Percentiles rank a stretch among this genome's conserved stretches.
phyloP scores from a whole-genome alignment of 2,888 invertebrate species.

The Watsonalla binaria region DNA sequence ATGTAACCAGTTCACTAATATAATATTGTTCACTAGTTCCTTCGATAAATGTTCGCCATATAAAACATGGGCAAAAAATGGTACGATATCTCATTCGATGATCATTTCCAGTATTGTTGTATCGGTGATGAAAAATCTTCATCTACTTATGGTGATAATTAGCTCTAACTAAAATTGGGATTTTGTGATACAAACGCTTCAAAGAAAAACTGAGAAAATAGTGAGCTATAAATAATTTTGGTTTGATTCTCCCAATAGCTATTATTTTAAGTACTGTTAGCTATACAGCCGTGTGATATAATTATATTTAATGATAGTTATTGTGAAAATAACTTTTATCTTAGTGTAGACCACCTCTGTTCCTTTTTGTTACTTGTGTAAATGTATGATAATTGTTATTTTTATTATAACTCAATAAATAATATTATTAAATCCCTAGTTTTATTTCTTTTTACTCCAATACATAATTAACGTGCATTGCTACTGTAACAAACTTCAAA shows the following conservation, averaged over 20 bases:
- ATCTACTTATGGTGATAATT: too few relatives aligned
- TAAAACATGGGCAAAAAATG: too few relatives aligned
- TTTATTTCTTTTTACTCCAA: neutral
- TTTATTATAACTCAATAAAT: neutral
- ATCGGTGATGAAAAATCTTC: too few relatives aligned
- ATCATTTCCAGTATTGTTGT: too few relatives aligned
- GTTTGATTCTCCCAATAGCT: neutral
- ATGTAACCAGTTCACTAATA: too few relatives aligned
- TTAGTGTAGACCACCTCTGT: conserved; percentile 2
- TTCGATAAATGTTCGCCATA: too few relatives aligned
- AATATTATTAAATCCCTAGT: neutral
- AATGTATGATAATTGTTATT: neutral
- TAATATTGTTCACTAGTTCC: too few relatives aligned
- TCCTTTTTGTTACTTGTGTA: conserved; percentile 15
- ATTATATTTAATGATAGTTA: conserved; percentile 24
- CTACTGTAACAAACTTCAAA: too few relatives aligned
- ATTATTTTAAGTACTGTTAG: neutral
- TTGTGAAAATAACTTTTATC: conserved; percentile 18
- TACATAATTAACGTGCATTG: too few relatives aligned
- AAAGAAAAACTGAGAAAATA: neutral
- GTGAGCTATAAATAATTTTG: neutral
- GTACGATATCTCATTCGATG: too few relatives aligned
- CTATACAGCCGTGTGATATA: conserved; percentile 22
- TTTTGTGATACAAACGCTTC: neutral
- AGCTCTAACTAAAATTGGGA: too few relatives aligned